Percentiles rank a stretch among this genome's conserved stretches.
phyloP scores from a whole-genome alignment of 2,113 vertebrate species.

The Ifrita kowaldi region DNA sequence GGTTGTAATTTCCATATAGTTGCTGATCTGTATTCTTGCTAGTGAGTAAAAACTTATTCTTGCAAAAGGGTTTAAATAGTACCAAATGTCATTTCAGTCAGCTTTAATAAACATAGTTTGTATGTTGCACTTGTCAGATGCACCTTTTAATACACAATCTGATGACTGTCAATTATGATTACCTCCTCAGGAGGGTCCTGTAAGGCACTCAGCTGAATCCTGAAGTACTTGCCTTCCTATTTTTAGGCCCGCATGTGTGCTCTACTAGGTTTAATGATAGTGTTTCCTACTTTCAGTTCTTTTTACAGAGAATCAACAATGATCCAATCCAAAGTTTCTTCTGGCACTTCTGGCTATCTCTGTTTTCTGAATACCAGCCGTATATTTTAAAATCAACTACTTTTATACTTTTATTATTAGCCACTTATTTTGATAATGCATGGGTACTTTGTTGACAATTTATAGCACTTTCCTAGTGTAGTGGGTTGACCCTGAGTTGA shows the following conservation, averaged over 20 bases:
- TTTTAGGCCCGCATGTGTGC: neutral
- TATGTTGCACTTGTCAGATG: neutral
- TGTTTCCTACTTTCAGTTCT: neutral
- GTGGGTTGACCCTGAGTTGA: too few species aligned
- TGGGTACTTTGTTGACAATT: neutral
- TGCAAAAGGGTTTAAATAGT: neutral
- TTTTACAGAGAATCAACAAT: neutral
- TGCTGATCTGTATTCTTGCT: neutral
- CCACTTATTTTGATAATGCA: neutral
- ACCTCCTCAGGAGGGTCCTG: neutral
- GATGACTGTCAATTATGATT: neutral
- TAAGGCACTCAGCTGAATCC: neutral
- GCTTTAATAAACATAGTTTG: neutral
- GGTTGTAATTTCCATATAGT: neutral
- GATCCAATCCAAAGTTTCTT: neutral
- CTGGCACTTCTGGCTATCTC: neutral
- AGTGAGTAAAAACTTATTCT: neutral
- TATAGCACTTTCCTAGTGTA: neutral
- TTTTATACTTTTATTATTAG: neutral
- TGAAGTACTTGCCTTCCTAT: neutral
- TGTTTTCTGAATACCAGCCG: neutral
- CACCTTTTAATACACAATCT: neutral
- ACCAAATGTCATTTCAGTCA: neutral
- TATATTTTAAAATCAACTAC: neutral
- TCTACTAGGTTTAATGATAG: neutral